Percentiles rank a stretch among this genome's conserved stretches.
Evolutionary conservation across 1,140 invertebrate species (phyloP).

Genomic region (Cataglyphis hispanica): DNA sequence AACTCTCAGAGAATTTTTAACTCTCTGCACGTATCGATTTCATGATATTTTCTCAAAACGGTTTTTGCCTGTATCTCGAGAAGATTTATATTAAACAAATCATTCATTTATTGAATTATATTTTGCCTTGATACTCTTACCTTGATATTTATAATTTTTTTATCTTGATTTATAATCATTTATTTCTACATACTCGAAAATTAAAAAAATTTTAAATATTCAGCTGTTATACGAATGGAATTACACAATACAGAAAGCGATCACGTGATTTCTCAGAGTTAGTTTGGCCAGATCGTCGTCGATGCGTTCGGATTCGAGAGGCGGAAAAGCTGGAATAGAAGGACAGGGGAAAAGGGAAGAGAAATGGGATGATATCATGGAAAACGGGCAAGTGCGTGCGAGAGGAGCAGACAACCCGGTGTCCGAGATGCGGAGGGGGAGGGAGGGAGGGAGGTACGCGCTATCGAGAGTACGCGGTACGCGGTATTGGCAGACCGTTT

Average conservation of each 20-base stretch:
- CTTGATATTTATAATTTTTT: too few relatives aligned
- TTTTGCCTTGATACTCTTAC: neutral
- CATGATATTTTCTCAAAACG: neutral
- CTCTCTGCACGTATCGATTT: neutral
- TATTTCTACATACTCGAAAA: neutral
- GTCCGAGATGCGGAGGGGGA: slow-evolving; percentile 70
- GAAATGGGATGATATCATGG: slow-evolving; percentile 54
- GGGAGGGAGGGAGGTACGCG: slow-evolving; percentile 57
- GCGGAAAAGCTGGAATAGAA: neutral
- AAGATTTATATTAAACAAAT: neutral
- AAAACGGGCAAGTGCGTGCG: slow-evolving; percentile 61
- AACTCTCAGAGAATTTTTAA: neutral
- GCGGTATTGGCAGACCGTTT: slow-evolving; percentile 86
- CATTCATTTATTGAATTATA: neutral
- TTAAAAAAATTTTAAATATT: neutral
- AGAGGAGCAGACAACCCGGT: slow-evolving; percentile 62
- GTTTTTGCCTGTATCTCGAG: neutral
- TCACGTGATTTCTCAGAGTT: slow-evolving; percentile 33
- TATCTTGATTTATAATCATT: neutral
- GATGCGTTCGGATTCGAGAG: neutral
- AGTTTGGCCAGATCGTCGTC: slow-evolving; percentile 29
- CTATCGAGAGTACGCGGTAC: slow-evolving; percentile 83
- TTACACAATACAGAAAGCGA: slow-evolving; percentile 32
- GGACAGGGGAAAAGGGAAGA: neutral
- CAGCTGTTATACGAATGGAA: neutral